phyloP scores from a whole-genome alignment of 2,113 vertebrate genomes.

The Oxygymnocypris stewartii region DNA sequence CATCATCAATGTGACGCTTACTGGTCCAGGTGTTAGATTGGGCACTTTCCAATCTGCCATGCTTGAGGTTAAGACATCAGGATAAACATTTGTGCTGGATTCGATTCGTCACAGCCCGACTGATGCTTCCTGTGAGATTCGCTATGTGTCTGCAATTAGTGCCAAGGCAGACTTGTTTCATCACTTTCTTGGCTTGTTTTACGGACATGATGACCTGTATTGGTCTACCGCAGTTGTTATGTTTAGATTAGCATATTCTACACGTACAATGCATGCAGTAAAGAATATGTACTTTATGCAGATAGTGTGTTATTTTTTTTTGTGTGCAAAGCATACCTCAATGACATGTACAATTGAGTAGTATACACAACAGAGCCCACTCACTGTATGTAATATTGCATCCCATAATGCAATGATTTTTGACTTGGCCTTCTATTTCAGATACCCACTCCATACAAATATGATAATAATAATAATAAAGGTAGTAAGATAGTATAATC shows the following conservation, averaged over 20 bases:
- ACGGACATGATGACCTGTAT: background rate
- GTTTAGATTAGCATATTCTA: background rate
- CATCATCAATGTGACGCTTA: conserved; percentile 16
- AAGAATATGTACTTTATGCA: too few species aligned
- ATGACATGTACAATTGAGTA: too few species aligned
- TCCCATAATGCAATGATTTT: background rate
- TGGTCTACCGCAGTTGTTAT: background rate
- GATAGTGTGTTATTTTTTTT: too few species aligned
- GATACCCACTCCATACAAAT: too few species aligned
- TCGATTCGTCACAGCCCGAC: background rate
- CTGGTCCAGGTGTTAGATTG: background rate
- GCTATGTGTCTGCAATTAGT: conserved; percentile 12
- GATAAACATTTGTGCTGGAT: background rate
- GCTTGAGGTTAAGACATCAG: conserved; percentile 5
- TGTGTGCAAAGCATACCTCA: too few species aligned
- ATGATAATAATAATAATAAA: too few species aligned
- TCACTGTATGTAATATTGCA: too few species aligned
- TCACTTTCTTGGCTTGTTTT: background rate
- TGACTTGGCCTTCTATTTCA: too few species aligned
- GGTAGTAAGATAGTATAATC: too few species aligned
- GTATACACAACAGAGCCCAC: too few species aligned
- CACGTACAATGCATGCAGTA: background rate
- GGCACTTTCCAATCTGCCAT: background rate
- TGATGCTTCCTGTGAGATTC: background rate
- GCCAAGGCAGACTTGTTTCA: background rate